phyloP scores from a whole-genome alignment of 1,140 invertebrate genomes.

The Eupristina koningsbergeri region DNA sequence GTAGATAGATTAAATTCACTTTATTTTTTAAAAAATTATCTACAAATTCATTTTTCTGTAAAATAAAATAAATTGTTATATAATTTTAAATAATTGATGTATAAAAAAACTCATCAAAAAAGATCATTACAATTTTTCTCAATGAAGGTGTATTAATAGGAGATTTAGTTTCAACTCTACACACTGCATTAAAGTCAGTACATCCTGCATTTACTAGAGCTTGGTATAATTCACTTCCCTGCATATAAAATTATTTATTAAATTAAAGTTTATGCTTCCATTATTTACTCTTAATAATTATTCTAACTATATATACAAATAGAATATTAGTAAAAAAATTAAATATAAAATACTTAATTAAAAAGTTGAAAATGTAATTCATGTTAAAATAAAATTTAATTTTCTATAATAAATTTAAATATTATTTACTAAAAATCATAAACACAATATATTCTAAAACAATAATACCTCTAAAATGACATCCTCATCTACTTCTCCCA shows the following conservation, averaged over 20 bases:
- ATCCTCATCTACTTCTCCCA: constrained; percentile 60
- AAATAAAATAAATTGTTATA: constrained; percentile 37
- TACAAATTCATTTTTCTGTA: constrained; percentile 49
- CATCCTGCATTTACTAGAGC: constrained; percentile 62
- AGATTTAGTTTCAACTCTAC: constrained; percentile 46
- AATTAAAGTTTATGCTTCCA: no score
- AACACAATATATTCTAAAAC: neutral
- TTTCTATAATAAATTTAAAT: neutral
- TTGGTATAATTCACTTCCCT: constrained; percentile 66
- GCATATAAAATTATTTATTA: constrained; percentile 2
- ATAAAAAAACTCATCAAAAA: neutral
- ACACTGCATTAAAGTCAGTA: constrained; percentile 63
- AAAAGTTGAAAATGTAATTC: no score
- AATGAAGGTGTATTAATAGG: constrained; percentile 19
- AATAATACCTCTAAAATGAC: constrained; percentile 61
- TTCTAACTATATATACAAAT: constrained; percentile 18
- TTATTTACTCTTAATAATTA: no score
- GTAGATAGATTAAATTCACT: constrained; percentile 42
- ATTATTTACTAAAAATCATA: neutral
- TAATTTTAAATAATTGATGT: neutral
- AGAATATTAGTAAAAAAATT: constrained; percentile 6
- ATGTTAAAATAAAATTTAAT: neutral
- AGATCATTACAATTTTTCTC: constrained; percentile 48
- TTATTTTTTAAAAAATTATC: constrained; percentile 30
- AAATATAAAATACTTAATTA: no score